These are phyloP conservation scores for Amaurobius ferox DNA, from an alignment of 2,888 invertebrate genomes.

Conservation along the genomic window DNA sequence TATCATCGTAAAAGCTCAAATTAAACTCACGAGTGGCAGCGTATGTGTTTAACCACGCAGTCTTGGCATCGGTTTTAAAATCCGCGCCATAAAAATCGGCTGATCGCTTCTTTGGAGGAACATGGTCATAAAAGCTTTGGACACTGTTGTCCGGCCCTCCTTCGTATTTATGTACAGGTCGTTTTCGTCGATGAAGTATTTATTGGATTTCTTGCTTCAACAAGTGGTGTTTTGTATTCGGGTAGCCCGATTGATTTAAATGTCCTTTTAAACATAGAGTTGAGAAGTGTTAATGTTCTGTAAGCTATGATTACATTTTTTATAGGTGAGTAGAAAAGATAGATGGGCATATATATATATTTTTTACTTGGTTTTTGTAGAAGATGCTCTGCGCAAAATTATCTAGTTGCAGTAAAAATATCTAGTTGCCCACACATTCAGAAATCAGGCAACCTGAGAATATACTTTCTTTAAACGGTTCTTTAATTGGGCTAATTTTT, in stretches of 20 bases:
- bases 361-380: no score
- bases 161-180: neutral
- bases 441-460: no score
- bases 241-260: neutral
- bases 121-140: slow-evolving; percentile 34
- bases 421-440: no score
- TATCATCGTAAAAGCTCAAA: slow-evolving; percentile 64
- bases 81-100: slow-evolving; percentile 54
- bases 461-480: no score
- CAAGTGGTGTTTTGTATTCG: neutral
- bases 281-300: no score
- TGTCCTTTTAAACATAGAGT: no score
- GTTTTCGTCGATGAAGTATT: slow-evolving; percentile 1
- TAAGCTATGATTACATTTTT: no score
- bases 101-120: slow-evolving; percentile 40
- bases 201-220: neutral
- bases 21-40: slow-evolving; percentile 39
- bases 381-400: no score
- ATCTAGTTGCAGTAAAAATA: no score
- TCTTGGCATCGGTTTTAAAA: slow-evolving; percentile 38
- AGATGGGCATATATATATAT: no score
- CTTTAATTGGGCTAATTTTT: no score
- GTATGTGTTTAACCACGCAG: slow-evolving; percentile 19
- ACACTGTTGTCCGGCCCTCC: slow-evolving; percentile 1
- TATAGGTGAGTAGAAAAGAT: no score